phyloP scores from a whole-genome alignment of 2,888 invertebrate species.

The Drosophila villosipedis region DNA sequence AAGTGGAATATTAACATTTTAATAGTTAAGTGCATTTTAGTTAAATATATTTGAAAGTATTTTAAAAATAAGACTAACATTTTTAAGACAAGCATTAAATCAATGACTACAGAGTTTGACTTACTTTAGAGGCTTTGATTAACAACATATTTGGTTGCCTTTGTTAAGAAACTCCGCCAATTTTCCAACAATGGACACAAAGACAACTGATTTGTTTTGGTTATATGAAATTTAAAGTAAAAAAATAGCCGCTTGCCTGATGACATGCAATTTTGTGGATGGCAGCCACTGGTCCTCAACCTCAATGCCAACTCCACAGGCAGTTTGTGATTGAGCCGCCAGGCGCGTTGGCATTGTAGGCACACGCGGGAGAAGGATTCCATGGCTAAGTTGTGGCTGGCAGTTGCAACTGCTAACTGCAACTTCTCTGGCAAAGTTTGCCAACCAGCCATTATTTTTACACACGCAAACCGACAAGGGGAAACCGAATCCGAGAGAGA shows the following conservation, averaged over 20 bases:
- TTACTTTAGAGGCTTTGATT: background rate
- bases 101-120: background rate
- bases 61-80: background rate
- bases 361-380: constrained; percentile 30
- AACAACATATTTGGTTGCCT: background rate
- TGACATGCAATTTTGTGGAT: constrained; percentile 18
- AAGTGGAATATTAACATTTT: constrained; percentile 19
- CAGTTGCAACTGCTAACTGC: constrained; percentile 47
- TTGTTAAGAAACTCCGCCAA: background rate
- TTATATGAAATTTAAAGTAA: background rate
- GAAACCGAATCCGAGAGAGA: background rate
- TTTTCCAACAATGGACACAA: background rate
- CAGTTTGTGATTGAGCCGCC: constrained; percentile 34
- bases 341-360: constrained; percentile 37
- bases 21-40: constrained; percentile 13
- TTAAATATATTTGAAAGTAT: background rate
- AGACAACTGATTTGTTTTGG: background rate
- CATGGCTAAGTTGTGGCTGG: constrained; percentile 41
- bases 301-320: background rate
- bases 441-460: constrained; percentile 45
- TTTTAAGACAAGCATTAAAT: background rate
- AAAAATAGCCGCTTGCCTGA: background rate
- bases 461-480: constrained; percentile 24
- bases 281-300: constrained; percentile 4
- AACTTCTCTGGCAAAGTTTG: constrained; percentile 56